Evolutionary conservation across 2,113 vertebrate genomes (phyloP).

Genomic region (Galemys pyrenaicus): DNA sequence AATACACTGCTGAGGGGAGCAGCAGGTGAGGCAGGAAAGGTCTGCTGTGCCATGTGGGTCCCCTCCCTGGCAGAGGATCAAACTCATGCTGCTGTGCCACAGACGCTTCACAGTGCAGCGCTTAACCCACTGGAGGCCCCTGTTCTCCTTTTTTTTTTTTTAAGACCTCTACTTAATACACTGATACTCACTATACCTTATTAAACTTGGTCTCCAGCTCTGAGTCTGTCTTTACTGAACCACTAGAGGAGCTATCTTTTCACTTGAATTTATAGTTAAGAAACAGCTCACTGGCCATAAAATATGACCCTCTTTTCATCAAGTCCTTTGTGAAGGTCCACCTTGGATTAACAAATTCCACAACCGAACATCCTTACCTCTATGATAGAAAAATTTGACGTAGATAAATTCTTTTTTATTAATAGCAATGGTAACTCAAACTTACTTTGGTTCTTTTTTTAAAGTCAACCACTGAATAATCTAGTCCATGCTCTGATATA

Average conservation of each 20-base stretch:
- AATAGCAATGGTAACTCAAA: not conserved
- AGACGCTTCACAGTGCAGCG: no score
- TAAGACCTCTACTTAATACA: not conserved
- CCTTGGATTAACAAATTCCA: not conserved
- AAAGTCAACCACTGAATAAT: not conserved
- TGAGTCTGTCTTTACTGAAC: not conserved
- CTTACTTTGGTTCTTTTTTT: slow-evolving; percentile 4
- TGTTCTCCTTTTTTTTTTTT: no score
- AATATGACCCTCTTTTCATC: not conserved
- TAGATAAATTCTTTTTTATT: not conserved
- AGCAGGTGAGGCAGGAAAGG: no score
- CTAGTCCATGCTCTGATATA: not conserved
- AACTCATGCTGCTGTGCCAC: no score
- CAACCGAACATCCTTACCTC: not conserved
- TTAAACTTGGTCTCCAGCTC: not conserved
- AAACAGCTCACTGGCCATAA: not conserved
- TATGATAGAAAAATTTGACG: not conserved
- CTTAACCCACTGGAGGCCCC: no score
- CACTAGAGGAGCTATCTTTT: not conserved
- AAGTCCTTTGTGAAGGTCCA: not conserved
- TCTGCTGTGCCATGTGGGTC: no score
- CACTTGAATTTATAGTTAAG: not conserved
- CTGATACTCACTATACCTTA: not conserved
- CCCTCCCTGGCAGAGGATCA: no score
- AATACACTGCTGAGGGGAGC: no score